Conservation (phyloP, 1,140 invertebrate species). For the Drosophila ercepeae region DNA sequence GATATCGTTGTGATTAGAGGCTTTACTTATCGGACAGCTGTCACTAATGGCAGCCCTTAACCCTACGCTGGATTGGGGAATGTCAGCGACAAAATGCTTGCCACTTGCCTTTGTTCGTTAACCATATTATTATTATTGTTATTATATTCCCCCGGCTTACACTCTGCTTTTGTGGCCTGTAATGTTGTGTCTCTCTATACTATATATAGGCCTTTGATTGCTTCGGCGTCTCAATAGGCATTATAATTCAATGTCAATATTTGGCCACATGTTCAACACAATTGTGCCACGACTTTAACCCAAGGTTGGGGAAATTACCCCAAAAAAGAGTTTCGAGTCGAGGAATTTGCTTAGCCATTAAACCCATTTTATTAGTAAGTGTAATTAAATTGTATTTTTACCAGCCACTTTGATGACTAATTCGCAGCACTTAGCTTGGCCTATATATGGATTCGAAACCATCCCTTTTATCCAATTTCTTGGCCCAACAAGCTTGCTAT, state of each 20-base stretch:
- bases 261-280: constrained; percentile 28
- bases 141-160: constrained; percentile 1
- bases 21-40: constrained; percentile 44
- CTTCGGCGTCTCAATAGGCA: constrained; percentile 45
- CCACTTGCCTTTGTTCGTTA: constrained; percentile 17
- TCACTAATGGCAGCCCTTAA: constrained; percentile 24
- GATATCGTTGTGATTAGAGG: constrained; percentile 46
- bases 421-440: constrained; percentile 11
- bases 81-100: constrained; percentile 30
- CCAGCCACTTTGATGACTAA: constrained; percentile 20
- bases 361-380: not conserved
- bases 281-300: constrained; percentile 14
- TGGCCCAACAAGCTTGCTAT: constrained; percentile 17
- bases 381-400: constrained; percentile 34
- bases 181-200: constrained; percentile 12
- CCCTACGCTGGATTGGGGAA: constrained; percentile 12
- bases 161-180: constrained; percentile 11
- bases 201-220: constrained; percentile 52
- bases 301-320: not conserved
- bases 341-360: constrained; percentile 2
- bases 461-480: constrained; percentile 22
- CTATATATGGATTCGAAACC: not conserved
- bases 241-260: constrained; percentile 79
- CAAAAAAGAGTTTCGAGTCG: not conserved
- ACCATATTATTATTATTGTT: constrained; percentile 24